Conservation (phyloP, 1,140 invertebrate genomes). For the Polypedilum vanderplanki region DNA sequence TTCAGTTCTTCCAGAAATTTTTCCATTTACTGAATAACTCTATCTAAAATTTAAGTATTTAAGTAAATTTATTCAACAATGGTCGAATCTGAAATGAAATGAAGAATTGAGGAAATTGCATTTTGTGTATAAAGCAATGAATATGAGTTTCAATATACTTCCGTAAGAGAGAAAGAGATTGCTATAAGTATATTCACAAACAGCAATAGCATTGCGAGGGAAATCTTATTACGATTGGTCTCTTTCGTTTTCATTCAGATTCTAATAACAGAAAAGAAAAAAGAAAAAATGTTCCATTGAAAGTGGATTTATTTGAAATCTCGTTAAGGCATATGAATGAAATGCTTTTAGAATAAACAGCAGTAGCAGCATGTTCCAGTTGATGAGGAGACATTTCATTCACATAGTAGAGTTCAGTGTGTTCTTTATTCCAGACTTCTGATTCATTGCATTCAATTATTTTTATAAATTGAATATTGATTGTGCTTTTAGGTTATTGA, state of each 20-base stretch:
- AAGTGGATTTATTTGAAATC: slow-evolving; percentile 23
- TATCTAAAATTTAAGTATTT: no score
- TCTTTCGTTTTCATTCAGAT: no score
- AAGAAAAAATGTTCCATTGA: neutral
- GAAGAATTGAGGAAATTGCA: slow-evolving; percentile 26
- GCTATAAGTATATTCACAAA: neutral
- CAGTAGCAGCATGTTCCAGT: neutral
- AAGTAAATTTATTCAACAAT: no score
- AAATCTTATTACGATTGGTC: slow-evolving; percentile 14
- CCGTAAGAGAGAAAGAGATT: neutral
- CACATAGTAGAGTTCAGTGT: neutral
- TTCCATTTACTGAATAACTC: no score
- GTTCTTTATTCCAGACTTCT: neutral
- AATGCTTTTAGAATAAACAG: neutral
- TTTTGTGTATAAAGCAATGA: slow-evolving; percentile 8
- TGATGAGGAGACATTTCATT: neutral
- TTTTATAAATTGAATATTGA: slow-evolving; percentile 6
- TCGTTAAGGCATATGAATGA: neutral
- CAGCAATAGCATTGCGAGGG: neutral
- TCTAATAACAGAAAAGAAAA: no score
- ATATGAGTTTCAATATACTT: neutral
- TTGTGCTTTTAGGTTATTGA: no score
- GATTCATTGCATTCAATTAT: neutral
- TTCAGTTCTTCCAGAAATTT: no score
- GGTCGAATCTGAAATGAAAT: neutral